Evolutionary conservation across 2,888 invertebrate genomes (phyloP), one percentile per base, ranked within the genome.

Genomic region (Meandrusa payeni): DNA sequence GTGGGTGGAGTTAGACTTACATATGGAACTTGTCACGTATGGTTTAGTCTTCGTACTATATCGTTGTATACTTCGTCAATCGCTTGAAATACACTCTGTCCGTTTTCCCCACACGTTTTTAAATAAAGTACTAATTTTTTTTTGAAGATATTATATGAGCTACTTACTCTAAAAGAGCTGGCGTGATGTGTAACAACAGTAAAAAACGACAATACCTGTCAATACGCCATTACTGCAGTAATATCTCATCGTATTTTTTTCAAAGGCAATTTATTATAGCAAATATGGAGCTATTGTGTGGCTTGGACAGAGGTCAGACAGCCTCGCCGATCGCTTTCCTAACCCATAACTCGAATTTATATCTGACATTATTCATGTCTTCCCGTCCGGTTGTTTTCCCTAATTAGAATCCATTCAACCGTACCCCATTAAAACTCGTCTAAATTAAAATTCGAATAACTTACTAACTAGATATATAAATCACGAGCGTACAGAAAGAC

Each of bases 381-480:
- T 59, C 65, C 68, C 52, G 61, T 68, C 65, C 69, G 73, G 72
- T 81, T 83, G 83, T 86, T 86, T 85, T 83, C 76, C 72, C 78
- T 85, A 85, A 87, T 87, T 85, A 87, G 79, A 86, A 86, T 62
- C 81, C 86, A 87, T 87, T 87, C 87, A 87, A 66, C 57, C 75
- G 72, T 66, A 76, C 64, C 79, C 85, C 83, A 86, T 87, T 87
- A 86, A 86, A 86, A 76, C 77, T 74, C 77, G 76, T 78, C 81
- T 79, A 87, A 87, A 87, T 86, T 86, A 86, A 87, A 87, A 86
- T 72, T 80, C 76, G 63, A 86, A 86, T 86, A 86, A 87, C 83
- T 86, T 85, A 86, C 86, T 86, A 87, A 87, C 86, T 87, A 86
- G 85, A 78, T 59, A 54, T 79, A 86, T 87, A 87, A 87, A 87